phyloP scores from a whole-genome alignment of 2,888 invertebrate species.

The Mesorhabditis sp. region DNA sequence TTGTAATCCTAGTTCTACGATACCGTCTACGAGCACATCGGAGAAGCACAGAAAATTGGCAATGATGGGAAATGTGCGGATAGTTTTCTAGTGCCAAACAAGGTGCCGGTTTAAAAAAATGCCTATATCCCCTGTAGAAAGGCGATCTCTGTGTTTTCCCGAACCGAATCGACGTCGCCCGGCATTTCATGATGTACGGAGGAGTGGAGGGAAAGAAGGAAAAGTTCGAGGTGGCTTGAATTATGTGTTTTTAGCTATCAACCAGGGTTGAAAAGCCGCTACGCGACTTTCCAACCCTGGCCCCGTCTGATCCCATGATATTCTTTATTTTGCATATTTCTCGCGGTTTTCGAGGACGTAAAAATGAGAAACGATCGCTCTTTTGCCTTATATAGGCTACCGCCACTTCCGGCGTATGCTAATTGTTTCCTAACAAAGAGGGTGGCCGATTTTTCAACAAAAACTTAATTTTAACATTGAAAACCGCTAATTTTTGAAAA shows the following conservation, averaged over 20 bases:
- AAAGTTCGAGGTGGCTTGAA: constrained; percentile 9
- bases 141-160: constrained; percentile 13
- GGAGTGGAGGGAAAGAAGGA: constrained; percentile 20
- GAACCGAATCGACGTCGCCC: constrained; percentile 14
- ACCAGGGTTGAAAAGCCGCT: no score
- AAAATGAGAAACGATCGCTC: no score
- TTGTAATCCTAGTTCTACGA: constrained; percentile 11
- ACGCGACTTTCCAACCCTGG: no score
- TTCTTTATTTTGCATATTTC: no score
- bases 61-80: constrained; percentile 13
- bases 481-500: no score
- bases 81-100: constrained; percentile 13
- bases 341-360: no score
- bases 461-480: no score
- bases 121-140: neutral
- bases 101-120: neutral
- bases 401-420: no score
- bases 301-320: no score
- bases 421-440: no score
- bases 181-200: constrained; percentile 16
- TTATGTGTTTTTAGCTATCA: neutral
- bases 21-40: constrained; percentile 13
- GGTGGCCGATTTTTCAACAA: no score
- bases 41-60: constrained; percentile 12
- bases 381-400: no score